phyloP scores from a whole-genome alignment of 2,888 invertebrate species.

The Polyommatus icarus region DNA sequence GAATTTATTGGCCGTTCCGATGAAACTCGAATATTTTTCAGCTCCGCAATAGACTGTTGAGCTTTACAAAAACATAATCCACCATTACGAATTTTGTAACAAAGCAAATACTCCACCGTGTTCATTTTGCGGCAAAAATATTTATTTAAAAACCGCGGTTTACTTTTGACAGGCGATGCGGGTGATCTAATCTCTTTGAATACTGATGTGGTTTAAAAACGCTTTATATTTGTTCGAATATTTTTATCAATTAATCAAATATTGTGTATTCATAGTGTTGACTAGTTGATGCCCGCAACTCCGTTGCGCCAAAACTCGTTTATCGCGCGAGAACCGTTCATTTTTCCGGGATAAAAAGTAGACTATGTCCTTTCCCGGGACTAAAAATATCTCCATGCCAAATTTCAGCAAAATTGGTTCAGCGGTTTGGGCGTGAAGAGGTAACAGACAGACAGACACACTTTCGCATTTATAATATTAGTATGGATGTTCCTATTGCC shows the following conservation, averaged over 20 bases:
- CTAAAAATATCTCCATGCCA: too few species aligned
- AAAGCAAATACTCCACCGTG: not conserved
- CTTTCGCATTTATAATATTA: too few species aligned
- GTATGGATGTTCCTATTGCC: too few species aligned
- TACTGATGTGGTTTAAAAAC: not conserved
- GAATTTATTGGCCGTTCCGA: not conserved
- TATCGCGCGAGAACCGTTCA: too few species aligned
- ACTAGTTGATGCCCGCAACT: too few species aligned
- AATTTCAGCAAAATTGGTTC: too few species aligned
- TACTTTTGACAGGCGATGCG: not conserved
- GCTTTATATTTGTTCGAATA: not conserved
- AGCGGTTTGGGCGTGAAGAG: too few species aligned
- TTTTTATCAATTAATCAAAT: not conserved
- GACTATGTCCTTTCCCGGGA: too few species aligned
- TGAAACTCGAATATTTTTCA: not conserved
- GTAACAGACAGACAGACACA: too few species aligned
- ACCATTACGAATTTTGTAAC: not conserved
- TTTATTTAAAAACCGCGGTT: not conserved
- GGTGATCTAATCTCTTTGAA: conserved; percentile 15
- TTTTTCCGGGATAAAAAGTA: too few species aligned
- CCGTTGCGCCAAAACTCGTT: too few species aligned
- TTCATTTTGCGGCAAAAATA: conserved; percentile 4
- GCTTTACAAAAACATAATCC: conserved; percentile 7
- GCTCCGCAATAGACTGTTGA: not conserved
- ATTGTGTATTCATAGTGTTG: not conserved